Conservation (phyloP, 2,797 vertebrate genomes). For the Diplodus sargus region DNA sequence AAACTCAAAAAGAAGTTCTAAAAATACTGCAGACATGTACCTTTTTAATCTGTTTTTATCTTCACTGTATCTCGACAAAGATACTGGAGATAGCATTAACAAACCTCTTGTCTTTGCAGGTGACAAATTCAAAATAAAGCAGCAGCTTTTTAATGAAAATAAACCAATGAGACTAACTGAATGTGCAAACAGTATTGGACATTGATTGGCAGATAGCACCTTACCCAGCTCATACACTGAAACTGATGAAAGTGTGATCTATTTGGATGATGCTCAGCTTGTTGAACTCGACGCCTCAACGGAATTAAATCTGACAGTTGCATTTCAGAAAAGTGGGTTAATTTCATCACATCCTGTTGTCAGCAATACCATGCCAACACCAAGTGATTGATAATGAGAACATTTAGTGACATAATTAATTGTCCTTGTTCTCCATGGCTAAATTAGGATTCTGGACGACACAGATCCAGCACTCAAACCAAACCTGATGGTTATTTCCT, state of each 20-base stretch:
- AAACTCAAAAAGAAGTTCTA: conserved; percentile 31
- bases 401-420: conserved; percentile 45
- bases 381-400: conserved; percentile 54
- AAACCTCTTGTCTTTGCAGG: background rate
- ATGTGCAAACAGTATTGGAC: conserved; percentile 46
- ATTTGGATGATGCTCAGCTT: conserved; percentile 56
- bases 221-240: conserved; percentile 26
- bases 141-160: conserved; percentile 24
- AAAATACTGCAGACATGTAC: conserved; percentile 36
- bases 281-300: conserved; percentile 43
- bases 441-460: conserved; percentile 40
- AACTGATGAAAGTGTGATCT: conserved; percentile 58
- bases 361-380: conserved; percentile 37
- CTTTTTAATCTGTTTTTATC: conserved; percentile 18
- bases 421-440: conserved; percentile 19
- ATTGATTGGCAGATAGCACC: conserved; percentile 65
- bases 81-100: background rate
- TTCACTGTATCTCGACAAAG: conserved; percentile 2
- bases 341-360: conserved; percentile 63
- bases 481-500: conserved; percentile 21
- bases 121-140: conserved; percentile 25
- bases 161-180: conserved; percentile 28
- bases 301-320: conserved; percentile 64
- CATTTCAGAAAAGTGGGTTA: conserved; percentile 49
- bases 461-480: conserved; percentile 16